Conservation (phyloP, 2,888 invertebrate genomes). For the Mesorhabditis sp. region DNA sequence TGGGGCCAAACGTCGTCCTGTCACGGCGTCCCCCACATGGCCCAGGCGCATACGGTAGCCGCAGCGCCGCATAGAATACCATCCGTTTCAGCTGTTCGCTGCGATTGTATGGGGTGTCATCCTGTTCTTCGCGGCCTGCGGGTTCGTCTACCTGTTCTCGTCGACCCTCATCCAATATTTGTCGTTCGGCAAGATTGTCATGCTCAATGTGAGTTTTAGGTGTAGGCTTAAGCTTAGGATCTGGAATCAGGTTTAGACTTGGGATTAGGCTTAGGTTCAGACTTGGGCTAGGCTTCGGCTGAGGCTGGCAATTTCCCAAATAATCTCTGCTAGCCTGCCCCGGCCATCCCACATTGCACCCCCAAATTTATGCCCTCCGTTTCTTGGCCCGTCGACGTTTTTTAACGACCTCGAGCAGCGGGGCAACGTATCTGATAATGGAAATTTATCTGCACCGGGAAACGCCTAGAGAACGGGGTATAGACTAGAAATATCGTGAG, state of each 20-base stretch:
- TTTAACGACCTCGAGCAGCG: too few species aligned
- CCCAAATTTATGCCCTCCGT: too few species aligned
- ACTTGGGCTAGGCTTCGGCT: too few species aligned
- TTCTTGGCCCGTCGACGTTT: too few species aligned
- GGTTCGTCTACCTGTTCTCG: conserved; percentile 40
- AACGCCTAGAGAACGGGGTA: too few species aligned
- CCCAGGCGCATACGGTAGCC: conserved; percentile 26
- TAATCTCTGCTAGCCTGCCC: too few species aligned
- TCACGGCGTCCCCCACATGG: conserved; percentile 43
- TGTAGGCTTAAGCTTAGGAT: background rate
- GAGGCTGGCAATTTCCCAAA: too few species aligned
- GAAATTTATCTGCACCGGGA: too few species aligned
- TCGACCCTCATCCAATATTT: conserved; percentile 33
- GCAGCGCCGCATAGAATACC: background rate
- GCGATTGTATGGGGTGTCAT: conserved; percentile 38
- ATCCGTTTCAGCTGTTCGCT: conserved; percentile 17
- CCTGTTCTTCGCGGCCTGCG: conserved; percentile 31
- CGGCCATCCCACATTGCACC: too few species aligned
- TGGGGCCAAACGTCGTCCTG: conserved; percentile 43
- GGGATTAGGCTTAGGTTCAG: too few species aligned
- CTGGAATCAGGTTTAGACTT: too few species aligned
- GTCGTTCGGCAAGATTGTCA: conserved; percentile 34
- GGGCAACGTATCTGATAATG: too few species aligned
- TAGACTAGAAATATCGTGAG: background rate
- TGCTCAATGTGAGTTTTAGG: conserved; percentile 25